Base-by-base conservation (phyloP, 1,140 invertebrate genomes). In the Homarus americanus region DNA sequence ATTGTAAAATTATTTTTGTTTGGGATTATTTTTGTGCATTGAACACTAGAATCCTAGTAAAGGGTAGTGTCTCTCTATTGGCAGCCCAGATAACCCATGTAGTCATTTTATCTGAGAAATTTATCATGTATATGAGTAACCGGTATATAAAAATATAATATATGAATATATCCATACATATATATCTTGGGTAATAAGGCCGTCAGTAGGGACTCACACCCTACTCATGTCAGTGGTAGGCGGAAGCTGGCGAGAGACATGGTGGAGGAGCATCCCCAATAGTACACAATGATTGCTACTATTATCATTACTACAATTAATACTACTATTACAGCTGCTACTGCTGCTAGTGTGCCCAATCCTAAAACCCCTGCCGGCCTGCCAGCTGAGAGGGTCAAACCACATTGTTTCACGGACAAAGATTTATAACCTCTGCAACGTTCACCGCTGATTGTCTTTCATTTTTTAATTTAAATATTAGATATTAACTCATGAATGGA, bases 11-110 rank as follows among this genome's bases (percentile, higher is more conserved):
- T 90, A 90, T 90, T 90, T 90, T 90, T 90, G 88, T 90, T 90
- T 90, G 88, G 88, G 88, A 90, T 90, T 90, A 90, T 90, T 90
- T 90, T 90, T 90, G 88, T 90, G 88, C 88, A 90, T 90, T 83
- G 88, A 87, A 87, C 84, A 78, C 84, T 87, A 87, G 84, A 90
- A 83, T 82, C 69, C 82, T 90, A 90, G 88, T 90, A 73, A 63
- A 83, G 79, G 80, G 80, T 15, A 28, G 88, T 75, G 80, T 53
- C 36, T 63, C 88, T 53, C 49, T 63, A 72, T 38, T 83, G 82
- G 53, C 82, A 83, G 34, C 82, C 63, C 58, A 83, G 82, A 69
- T 66, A 83, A 36, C 58, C 82, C 53, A 69, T 82, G 44, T 82
- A 83, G 82, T 83, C 82, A 83, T 38, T 83, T 63, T 69, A 40